Percentiles rank a stretch among this genome's conserved stretches.
Evolutionary conservation across 1,140 invertebrate species (phyloP).

Genomic region (Acyrthosiphon pisum): DNA sequence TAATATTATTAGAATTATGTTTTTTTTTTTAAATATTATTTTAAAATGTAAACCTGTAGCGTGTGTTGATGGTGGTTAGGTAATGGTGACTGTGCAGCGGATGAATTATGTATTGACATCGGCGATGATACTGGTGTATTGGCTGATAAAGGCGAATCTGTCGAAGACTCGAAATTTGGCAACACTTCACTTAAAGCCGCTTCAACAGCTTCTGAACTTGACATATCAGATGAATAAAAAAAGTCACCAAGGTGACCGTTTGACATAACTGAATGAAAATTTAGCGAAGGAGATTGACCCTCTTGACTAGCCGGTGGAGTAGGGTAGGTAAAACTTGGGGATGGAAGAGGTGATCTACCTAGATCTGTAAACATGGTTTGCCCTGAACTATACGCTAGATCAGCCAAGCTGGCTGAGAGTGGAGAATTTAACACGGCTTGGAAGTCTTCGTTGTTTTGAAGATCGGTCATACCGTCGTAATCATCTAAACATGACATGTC

Average conservation of each 20-base stretch:
- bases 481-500: constrained; percentile 53
- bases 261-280: constrained; percentile 63
- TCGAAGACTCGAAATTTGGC: constrained; percentile 74
- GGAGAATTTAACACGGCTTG: constrained; percentile 78
- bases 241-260: constrained; percentile 71
- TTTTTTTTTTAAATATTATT: background rate
- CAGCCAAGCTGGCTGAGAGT: constrained; percentile 78
- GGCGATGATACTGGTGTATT: constrained; percentile 70
- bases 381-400: constrained; percentile 73
- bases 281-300: constrained; percentile 70
- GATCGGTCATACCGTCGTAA: constrained; percentile 64
- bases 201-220: constrained; percentile 82
- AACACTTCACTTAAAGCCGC: constrained; percentile 81
- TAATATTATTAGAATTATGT: background rate
- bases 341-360: constrained; percentile 70
- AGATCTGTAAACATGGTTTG: constrained; percentile 65
- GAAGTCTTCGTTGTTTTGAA: constrained; percentile 71
- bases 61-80: constrained; percentile 60
- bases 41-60: constrained; percentile 19
- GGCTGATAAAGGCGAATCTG: constrained; percentile 68
- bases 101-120: constrained; percentile 66
- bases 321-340: constrained; percentile 80
- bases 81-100: constrained; percentile 66
- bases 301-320: constrained; percentile 85
- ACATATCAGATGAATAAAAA: constrained; percentile 85